A percentile compares a stretch with the other conserved stretches of the same genome.
phyloP scores from a whole-genome alignment of 1,140 invertebrate genomes.

The Drosophila willistoni region DNA sequence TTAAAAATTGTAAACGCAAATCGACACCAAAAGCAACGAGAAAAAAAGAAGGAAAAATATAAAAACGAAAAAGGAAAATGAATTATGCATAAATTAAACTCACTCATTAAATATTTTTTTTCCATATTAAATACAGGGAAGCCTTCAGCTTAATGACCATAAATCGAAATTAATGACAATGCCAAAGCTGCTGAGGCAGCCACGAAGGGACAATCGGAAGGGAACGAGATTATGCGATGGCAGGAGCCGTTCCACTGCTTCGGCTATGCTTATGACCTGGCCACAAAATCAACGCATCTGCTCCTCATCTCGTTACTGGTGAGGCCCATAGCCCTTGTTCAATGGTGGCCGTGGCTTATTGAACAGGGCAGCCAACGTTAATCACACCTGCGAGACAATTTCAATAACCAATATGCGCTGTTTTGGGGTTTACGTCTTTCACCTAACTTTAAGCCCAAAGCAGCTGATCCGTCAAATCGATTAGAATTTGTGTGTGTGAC shows the following conservation, averaged over 20 bases:
- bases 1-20: slow-evolving; percentile 64
- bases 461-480: slow-evolving; percentile 46
- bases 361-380: slow-evolving; percentile 61
- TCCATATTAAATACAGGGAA: slow-evolving; percentile 62
- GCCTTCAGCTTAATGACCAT: slow-evolving; percentile 74
- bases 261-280: slow-evolving; percentile 42
- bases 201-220: slow-evolving; percentile 8
- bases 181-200: slow-evolving; percentile 40
- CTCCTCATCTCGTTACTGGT: slow-evolving; percentile 26
- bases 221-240: slow-evolving; percentile 1
- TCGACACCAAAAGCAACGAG: slow-evolving; percentile 48
- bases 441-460: slow-evolving; percentile 28
- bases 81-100: slow-evolving; percentile 70
- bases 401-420: slow-evolving; percentile 75
- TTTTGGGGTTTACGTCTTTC: slow-evolving; percentile 50
- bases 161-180: slow-evolving; percentile 78
- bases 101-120: slow-evolving; percentile 68
- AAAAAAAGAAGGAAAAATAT: slow-evolving; percentile 24
- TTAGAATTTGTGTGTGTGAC: slow-evolving; percentile 14
- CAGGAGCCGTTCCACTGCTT: slow-evolving; percentile 21
- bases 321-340: not conserved
- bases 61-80: slow-evolving; percentile 1
- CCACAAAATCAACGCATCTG: slow-evolving; percentile 72
- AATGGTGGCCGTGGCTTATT: slow-evolving; percentile 8
- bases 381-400: slow-evolving; percentile 79